Base-by-base conservation (phyloP, 2,888 invertebrate species). In the Hyles lineata region DNA sequence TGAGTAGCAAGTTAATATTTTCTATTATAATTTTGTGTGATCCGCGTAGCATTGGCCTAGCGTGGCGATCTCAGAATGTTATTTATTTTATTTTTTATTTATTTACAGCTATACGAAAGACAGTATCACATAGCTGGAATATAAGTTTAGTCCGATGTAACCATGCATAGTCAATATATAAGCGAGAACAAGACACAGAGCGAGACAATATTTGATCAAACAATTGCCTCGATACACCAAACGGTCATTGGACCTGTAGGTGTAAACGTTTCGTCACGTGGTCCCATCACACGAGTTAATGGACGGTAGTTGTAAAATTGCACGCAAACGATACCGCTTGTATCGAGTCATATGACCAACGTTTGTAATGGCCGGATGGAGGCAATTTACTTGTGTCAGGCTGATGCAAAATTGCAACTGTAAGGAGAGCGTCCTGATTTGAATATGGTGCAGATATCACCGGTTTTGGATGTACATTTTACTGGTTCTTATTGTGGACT, bases 321-420 rank as follows among this genome's bases (percentile, higher is more conserved):
- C 62, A 62, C 1, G 19, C 61, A 32, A 29, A n/a, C 62, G 32
- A 32, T 35, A 19, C 35, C 19, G 8, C n/a, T 15, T 61, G 29
- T 29, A 25, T 4, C 29, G 60, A 17, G 25, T 60, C 25, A 60
- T 23, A 15, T 60, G 23, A 25, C 60, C 25, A 23, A 60, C 60
- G 25, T 25, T 60, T 23, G 61, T 70, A 78, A 79, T 78, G 73
- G 76, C 74, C 83, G 87, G 87, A 87, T 82, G 84, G 55, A 29
- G 76, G 72, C 82, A 81, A 86, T 87, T 84, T 83, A 71, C 74
- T 76, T 72, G 50, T 50, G 72, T 43, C 74, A 58, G 75, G 75
- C 70, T 69, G 72, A 50, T 70, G 55, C 35, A 61, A 70, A 50
- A 50, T 60, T 72, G 32, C 59, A 73, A 50, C 43, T 15, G 19